These are phyloP conservation scores for Nannoperca australis DNA, from an alignment of 2,797 vertebrate genomes.

Conservation along the genomic window DNA sequence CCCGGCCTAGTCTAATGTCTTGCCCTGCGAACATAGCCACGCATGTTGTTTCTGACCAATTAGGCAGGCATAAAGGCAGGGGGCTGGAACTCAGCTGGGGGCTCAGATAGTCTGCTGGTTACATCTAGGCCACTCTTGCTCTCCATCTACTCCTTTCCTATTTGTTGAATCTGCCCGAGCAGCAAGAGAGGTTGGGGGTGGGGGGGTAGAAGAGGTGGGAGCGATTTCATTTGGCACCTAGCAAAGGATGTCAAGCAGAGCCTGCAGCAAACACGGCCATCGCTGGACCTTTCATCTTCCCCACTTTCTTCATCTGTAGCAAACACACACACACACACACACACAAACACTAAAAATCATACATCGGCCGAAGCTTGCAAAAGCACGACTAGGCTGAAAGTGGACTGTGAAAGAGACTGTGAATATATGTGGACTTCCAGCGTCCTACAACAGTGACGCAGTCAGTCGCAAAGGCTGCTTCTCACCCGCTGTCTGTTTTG, in stretches of 20 bases:
- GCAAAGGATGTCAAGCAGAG: constrained; percentile 56
- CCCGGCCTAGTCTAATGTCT: constrained; percentile 54
- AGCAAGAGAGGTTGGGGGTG: constrained; percentile 7
- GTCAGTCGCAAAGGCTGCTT: neutral
- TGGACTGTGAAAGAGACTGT: neutral
- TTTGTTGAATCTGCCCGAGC: constrained; percentile 61
- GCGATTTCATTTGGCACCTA: constrained; percentile 47
- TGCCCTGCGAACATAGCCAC: constrained; percentile 63
- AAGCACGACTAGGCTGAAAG: constrained; percentile 16
- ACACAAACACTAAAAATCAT: neutral
- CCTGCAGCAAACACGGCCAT: constrained; percentile 59
- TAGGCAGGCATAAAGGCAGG: constrained; percentile 79
- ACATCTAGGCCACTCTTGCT: constrained; percentile 72
- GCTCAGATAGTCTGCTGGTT: constrained; percentile 67
- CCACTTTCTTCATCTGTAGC: constrained; percentile 43
- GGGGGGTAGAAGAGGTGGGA: neutral
- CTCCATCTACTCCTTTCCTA: constrained; percentile 19
- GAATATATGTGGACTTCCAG: neutral
- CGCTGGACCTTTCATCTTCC: constrained; percentile 56
- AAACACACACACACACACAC: neutral
- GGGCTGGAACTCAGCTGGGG: constrained; percentile 66
- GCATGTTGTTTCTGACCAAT: constrained; percentile 82
- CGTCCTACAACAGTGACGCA: constrained; percentile 3
- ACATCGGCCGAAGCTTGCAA: constrained; percentile 1
- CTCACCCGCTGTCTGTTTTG: neutral